Evolutionary conservation across 1,140 invertebrate species (phyloP), one percentile per base, ranked within the genome.

Genomic region (Pentalonia nigronervosa): DNA sequence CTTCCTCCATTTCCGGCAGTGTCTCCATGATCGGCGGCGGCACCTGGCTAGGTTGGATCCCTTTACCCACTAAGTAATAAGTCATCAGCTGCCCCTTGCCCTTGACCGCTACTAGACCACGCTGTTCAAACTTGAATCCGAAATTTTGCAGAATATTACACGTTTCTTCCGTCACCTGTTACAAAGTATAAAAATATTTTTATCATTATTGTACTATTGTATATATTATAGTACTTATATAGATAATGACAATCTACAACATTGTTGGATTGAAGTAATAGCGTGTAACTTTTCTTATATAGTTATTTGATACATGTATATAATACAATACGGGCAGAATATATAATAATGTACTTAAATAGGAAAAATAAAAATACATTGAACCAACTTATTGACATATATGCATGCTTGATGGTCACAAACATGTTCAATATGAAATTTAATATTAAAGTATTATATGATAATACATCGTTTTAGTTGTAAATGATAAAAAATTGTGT

Each of bases 11-110:
- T 91, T 94, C 94, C 30, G 93, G 94, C 8, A 94, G 60, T 0
- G 94, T 94, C 60, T 94, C 94, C 94, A 94, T 94, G 6, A 84
- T 36, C 25, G 89, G 89, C 47, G 48, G 91, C 21, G 87, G 83
- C 20, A 36, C 41, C 7, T 88, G 87, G 17, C 45, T 90, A 11
- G 53, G 36, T 11, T 90, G 89, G 1, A 30, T 25, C 30, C 53
- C 95, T 95, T 97, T 97, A n/a, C 97, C 97, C 93, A 97, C 96
- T 56, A 99, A 95, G 95, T 99, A 99, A 95, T 99, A 99, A 0
- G 98, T 99, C 97, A 99, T 97, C 25, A 99, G 96, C 95, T 99
- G 98, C 9, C 98, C 98, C 95, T 99, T 99, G 86, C 98, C 98
- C 95, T 99, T 99, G 9, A 99, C 98, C 11, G 97, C 97, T 1